These are phyloP conservation scores for Anthopleura xanthogrammica DNA, from an alignment of 92 coral and sea anemone species.

Conservation along the genomic window DNA sequence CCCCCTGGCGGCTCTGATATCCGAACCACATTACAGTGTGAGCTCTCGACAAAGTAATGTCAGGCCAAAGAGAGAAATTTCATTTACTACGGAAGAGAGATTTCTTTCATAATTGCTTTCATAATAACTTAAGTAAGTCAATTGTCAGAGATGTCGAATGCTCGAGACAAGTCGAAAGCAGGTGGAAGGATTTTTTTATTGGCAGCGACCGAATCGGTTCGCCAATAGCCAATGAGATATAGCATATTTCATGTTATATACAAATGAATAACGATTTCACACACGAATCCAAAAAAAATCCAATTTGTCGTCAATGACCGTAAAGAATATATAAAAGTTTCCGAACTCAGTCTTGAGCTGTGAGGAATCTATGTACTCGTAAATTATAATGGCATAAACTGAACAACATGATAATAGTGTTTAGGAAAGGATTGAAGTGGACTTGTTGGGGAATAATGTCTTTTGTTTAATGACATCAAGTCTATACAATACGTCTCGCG, in stretches of 20 bases:
- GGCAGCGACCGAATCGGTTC: constrained; percentile 11
- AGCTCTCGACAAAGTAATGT: constrained; percentile 59
- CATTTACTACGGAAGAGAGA: constrained; percentile 86
- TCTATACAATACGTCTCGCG: not conserved
- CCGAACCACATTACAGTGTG: constrained; percentile 59
- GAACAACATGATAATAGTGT: not conserved
- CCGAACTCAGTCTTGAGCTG: not conserved
- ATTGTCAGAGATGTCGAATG: constrained; percentile 85
- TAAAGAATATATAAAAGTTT: not conserved
- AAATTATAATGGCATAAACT: not conserved
- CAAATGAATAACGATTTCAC: not conserved
- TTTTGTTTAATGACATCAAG: not conserved
- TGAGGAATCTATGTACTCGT: not conserved
- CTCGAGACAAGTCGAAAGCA: constrained; percentile 64
- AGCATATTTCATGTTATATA: not conserved
- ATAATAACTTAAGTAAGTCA: constrained; percentile 95
- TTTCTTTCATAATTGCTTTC: constrained; percentile 95
- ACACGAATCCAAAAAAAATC: not conserved
- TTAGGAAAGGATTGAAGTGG: not conserved
- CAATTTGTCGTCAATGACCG: not conserved
- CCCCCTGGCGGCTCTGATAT: not conserved
- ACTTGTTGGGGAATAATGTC: not conserved
- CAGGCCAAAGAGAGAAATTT: constrained; percentile 67
- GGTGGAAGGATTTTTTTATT: constrained; percentile 46
- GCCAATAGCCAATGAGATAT: constrained; percentile 16